Conservation (phyloP, 2,888 invertebrate species). For the Leuctra nigra region DNA sequence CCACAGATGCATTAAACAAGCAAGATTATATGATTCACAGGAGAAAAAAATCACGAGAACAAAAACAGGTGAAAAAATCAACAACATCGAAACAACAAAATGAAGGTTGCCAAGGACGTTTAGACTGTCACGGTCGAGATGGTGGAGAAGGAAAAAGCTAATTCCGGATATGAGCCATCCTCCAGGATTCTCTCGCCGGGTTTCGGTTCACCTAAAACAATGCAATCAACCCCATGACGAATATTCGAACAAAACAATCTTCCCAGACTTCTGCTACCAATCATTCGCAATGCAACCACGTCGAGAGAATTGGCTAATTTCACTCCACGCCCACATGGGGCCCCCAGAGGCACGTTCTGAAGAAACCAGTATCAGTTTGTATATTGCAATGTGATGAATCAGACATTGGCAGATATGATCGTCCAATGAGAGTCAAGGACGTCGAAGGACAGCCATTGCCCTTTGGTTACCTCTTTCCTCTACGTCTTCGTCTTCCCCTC, state of each 20-base stretch:
- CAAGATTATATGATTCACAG: conserved; percentile 14
- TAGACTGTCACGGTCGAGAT: conserved; percentile 21
- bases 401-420: conserved; percentile 18
- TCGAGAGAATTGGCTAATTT: not conserved
- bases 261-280: too few relatives aligned
- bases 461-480: conserved; percentile 16
- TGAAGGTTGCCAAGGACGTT: conserved; percentile 23
- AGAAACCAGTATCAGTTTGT: conserved; percentile 10
- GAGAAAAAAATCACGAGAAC: conserved; percentile 9
- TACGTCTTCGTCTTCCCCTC: conserved; percentile 1
- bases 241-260: too few relatives aligned
- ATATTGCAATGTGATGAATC: conserved; percentile 15
- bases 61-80: conserved; percentile 18
- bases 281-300: not conserved
- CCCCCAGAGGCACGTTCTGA: not conserved
- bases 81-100: conserved; percentile 13
- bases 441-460: conserved; percentile 28
- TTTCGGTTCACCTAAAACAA: too few relatives aligned
- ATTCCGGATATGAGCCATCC: conserved; percentile 22
- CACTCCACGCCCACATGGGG: conserved; percentile 5
- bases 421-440: conserved; percentile 25
- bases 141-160: conserved; percentile 12
- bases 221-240: too few relatives aligned
- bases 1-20: conserved; percentile 3
- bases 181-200: conserved; percentile 5